Conservation (phyloP, 2,113 vertebrate species). For the Ailurus styani region DNA sequence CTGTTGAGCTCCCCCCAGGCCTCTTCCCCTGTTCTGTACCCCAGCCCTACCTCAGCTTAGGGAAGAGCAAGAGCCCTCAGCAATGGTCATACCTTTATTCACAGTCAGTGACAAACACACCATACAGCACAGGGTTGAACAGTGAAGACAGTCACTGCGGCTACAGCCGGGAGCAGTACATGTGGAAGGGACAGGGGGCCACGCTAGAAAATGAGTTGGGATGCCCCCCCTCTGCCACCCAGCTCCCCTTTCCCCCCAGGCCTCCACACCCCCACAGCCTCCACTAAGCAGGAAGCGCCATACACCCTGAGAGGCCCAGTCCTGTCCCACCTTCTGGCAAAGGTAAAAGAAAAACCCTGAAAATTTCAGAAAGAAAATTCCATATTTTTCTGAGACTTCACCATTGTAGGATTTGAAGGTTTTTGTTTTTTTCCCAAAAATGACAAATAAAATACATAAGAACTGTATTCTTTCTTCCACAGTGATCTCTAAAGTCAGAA, state of each 20-base stretch:
- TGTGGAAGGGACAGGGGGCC: background rate
- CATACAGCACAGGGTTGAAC: constrained; percentile 24
- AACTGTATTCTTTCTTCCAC: constrained; percentile 35
- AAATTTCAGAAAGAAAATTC: constrained; percentile 21
- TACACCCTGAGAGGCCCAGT: background rate
- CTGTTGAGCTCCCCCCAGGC: background rate
- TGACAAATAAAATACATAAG: constrained; percentile 52
- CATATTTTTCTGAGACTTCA: constrained; percentile 28
- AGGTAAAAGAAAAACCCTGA: constrained; percentile 33
- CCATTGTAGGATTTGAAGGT: background rate
- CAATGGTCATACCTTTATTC: constrained; percentile 68
- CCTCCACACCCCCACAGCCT: background rate
- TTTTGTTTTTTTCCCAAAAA: constrained; percentile 14
- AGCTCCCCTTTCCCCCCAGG: background rate
- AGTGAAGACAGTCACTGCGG: constrained; percentile 29
- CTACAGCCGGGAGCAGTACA: background rate
- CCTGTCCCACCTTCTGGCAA: background rate
- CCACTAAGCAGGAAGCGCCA: background rate
- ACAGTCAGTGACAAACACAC: constrained; percentile 54
- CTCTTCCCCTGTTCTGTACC: background rate
- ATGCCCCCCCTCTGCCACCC: background rate
- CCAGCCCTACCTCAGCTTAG: background rate
- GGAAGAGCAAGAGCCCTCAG: background rate
- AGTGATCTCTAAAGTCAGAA: constrained; percentile 47
- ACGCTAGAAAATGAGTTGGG: background rate